phyloP scores from a whole-genome alignment of 2,888 invertebrate species.

The Callimorpha dominula region DNA sequence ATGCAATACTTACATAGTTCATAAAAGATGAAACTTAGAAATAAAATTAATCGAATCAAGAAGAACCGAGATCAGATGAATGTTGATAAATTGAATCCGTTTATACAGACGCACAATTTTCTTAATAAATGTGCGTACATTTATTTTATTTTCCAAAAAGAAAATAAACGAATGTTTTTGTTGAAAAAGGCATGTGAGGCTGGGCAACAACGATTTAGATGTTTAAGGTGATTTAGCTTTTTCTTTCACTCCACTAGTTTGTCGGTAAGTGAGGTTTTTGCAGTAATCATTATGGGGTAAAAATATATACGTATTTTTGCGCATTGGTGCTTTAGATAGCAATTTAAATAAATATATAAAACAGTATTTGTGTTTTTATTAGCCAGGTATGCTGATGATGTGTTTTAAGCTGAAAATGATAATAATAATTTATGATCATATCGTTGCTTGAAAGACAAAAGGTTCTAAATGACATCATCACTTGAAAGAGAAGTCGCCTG shows the following conservation, averaged over 20 bases:
- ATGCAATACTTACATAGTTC: not conserved
- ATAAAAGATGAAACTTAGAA: not conserved
- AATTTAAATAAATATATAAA: constrained; percentile 2
- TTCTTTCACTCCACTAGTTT: not conserved
- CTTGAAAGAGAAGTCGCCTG: not conserved
- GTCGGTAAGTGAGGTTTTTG: constrained; percentile 17
- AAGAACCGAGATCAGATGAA: not conserved
- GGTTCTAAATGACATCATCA: not conserved
- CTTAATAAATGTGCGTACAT: constrained; percentile 3
- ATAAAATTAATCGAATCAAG: constrained; percentile 1
- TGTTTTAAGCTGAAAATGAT: not conserved
- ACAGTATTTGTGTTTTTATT: not conserved
- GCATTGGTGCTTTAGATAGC: not conserved
- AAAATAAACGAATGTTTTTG: not conserved
- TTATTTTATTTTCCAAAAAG: not conserved
- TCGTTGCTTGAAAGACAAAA: not conserved
- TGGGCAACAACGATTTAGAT: constrained; percentile 13
- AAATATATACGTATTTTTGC: constrained; percentile 7
- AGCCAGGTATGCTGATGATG: not conserved
- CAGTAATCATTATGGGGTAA: constrained; percentile 10
- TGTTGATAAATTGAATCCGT: constrained; percentile 11
- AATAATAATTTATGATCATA: not conserved
- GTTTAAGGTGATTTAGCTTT: constrained; percentile 6
- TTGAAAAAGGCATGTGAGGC: constrained; percentile 5
- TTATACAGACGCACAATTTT: constrained; percentile 3